Percentiles rank a stretch among this genome's conserved stretches.
Conservation (phyloP, 2,113 vertebrate genomes). For the Indicator maculatus region DNA sequence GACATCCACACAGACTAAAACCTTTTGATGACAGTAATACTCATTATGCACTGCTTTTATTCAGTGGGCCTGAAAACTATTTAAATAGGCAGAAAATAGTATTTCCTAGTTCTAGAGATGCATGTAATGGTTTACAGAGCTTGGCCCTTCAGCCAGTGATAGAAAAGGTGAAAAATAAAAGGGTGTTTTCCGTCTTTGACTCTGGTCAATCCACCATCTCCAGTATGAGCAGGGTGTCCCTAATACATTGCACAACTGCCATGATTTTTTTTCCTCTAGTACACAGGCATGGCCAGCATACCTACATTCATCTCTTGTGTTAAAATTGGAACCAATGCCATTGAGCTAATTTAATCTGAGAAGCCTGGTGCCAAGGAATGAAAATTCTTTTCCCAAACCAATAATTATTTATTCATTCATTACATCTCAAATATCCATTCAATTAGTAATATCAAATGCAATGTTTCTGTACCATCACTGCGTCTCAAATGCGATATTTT, state of each 20-base stretch:
- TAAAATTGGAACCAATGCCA: background rate
- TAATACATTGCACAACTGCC: background rate
- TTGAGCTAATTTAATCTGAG: background rate
- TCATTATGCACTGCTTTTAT: background rate
- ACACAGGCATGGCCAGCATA: background rate
- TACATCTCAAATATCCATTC: background rate
- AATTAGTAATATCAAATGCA: background rate
- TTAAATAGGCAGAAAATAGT: background rate
- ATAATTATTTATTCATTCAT: background rate
- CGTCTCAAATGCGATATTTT: background rate
- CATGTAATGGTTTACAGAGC: background rate
- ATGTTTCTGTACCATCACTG: background rate
- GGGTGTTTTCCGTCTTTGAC: background rate
- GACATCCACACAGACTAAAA: background rate
- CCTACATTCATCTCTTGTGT: rapidly evolving
- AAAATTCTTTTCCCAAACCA: background rate
- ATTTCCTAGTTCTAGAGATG: background rate
- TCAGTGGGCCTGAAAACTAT: background rate
- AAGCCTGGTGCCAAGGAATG: background rate
- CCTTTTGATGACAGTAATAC: background rate
- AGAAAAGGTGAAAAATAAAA: background rate
- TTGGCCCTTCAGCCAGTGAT: background rate
- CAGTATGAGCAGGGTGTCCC: background rate
- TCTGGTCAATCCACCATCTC: background rate
- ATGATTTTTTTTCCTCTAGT: background rate